Base-by-base conservation (phyloP, 2,113 vertebrate species). In the Nerophis ophidion region DNA sequence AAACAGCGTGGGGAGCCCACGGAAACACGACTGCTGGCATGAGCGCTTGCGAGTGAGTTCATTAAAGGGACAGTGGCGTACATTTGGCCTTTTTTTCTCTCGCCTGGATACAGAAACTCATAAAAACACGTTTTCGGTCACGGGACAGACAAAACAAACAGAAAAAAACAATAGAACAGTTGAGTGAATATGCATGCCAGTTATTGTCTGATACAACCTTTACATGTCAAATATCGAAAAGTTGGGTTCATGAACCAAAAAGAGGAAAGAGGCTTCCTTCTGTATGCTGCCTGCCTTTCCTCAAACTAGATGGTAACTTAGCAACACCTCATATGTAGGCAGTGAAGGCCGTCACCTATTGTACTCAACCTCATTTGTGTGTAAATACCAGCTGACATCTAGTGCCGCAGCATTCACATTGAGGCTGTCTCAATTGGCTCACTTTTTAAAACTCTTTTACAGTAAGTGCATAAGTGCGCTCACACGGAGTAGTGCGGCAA, bases 1-100 rank as follows among this genome's bases (percentile, higher is more conserved):
- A 74, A 81, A 69, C 56, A 70, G 79, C 66, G 76, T 75, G 78
- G 76, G 74, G 80, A 76, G 77, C 64, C 63, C 69, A 56, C 62
- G 66, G 66, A 67, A 77, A 63, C 52, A 67, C 60, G 63, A 70
- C 76, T 60, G 70, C 63, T 77, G 77, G 68, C 83, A 79, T 60
- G 45, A 68, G 59, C 70, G 54, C 66, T 66, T 16, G 33, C 13
- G 42, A 54, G 63, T 4, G 33, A 63, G 50, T 6, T 65, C 53
- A 44, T 78, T 74, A 70, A 81, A 70, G 60, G 42, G 60, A 45
- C 70, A 57, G 60, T 55, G 8, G 48, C 52, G 47, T 16, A 70
- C 63, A 58, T 57, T 60, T n/a, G 50, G 51, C n/a, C 9, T 26
- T 49, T 51, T 51, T 66, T 59, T 19, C 17, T 49, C 40, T 56